phyloP scores from a whole-genome alignment of 1,140 invertebrate species.

The Heliconius himera region DNA sequence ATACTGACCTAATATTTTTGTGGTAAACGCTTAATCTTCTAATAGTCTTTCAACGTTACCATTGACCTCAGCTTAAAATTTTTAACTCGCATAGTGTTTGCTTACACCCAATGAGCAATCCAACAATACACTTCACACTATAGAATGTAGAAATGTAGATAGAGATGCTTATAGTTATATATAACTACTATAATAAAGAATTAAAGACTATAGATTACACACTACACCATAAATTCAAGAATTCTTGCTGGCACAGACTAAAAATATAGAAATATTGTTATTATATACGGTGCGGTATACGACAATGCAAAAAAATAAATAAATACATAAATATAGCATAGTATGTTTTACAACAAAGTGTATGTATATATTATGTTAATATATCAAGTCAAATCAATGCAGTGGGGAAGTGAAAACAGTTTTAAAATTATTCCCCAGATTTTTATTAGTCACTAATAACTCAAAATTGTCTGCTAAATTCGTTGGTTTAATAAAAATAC shows the following conservation, averaged over 20 bases:
- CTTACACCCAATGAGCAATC: neutral
- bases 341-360: too few species aligned
- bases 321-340: too few species aligned
- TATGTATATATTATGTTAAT: too few species aligned
- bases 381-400: too few species aligned
- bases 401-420: too few species aligned
- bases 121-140: neutral
- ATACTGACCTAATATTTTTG: slow-evolving; percentile 3
- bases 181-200: neutral
- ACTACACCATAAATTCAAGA: neutral
- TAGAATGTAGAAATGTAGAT: neutral
- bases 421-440: too few species aligned
- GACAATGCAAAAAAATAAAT: too few species aligned
- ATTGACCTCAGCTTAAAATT: neutral
- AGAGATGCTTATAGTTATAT: too few species aligned
- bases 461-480: too few species aligned
- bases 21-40: neutral
- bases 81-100: neutral
- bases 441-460: too few species aligned
- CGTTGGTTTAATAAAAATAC: too few species aligned
- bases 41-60: neutral
- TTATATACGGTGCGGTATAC: too few species aligned
- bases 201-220: neutral
- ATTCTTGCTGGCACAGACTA: neutral
- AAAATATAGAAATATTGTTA: neutral